These are phyloP conservation scores for Cygnus olor DNA, from an alignment of 2,797 vertebrate genomes.

Conservation along the genomic window DNA sequence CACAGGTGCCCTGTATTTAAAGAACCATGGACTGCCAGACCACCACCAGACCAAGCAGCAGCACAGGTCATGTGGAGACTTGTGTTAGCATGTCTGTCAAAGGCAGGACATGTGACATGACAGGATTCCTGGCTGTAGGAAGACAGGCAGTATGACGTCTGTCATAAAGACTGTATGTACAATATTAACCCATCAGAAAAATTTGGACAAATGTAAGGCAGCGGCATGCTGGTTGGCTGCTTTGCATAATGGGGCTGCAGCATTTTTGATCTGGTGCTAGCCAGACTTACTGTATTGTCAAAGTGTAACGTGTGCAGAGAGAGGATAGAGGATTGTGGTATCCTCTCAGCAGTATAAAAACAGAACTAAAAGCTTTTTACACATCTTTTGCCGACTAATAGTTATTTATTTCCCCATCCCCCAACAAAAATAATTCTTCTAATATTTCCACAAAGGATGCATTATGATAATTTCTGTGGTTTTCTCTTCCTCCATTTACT, in stretches of 20 bases:
- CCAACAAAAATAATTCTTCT: background rate
- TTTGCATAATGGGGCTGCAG: background rate
- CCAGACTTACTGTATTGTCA: background rate
- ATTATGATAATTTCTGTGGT: slow-evolving; percentile 28
- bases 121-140: background rate
- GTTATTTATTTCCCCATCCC: slow-evolving; percentile 19
- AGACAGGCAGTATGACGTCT: rapidly evolving
- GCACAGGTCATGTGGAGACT: rapidly evolving
- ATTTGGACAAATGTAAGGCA: background rate
- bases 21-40: rapidly evolving
- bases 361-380: slow-evolving; percentile 34
- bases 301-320: background rate
- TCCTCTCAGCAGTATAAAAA: background rate
- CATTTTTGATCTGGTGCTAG: background rate
- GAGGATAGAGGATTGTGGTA: background rate
- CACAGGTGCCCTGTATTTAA: background rate
- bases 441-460: slow-evolving; percentile 19
- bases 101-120: rapidly evolving
- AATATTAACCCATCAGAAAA: background rate
- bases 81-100: rapidly evolving
- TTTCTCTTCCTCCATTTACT: background rate
- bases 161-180: background rate
- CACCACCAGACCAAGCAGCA: background rate
- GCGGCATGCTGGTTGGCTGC: rapidly evolving
- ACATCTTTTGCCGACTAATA: slow-evolving; percentile 2